A percentile compares a stretch with the other conserved stretches of the same genome.
phyloP scores from a whole-genome alignment of 2,113 vertebrate species.

The Piprites chloris region DNA sequence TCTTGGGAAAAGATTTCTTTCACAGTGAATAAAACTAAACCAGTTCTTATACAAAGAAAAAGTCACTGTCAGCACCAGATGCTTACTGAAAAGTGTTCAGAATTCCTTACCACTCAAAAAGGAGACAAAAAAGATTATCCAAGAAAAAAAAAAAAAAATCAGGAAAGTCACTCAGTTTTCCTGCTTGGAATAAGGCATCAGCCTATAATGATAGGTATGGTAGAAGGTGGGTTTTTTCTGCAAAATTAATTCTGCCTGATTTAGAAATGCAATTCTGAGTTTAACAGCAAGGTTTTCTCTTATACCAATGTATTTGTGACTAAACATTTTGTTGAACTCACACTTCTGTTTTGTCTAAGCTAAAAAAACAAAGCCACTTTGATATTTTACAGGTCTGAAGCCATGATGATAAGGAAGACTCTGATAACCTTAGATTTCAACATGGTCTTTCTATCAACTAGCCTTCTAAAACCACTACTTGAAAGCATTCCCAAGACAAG shows the following conservation, averaged over 20 bases:
- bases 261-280: neutral
- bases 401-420: neutral
- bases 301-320: neutral
- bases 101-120: neutral
- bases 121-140: neutral
- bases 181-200: neutral
- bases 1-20: neutral
- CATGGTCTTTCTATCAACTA: neutral
- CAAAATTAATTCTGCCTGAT: neutral
- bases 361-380: neutral
- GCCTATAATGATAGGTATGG: neutral
- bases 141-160: neutral
- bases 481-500: neutral
- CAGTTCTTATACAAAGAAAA: neutral
- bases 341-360: neutral
- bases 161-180: neutral
- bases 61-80: neutral
- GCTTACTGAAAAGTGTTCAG: neutral
- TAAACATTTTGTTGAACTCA: neutral
- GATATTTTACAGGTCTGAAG: neutral
- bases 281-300: neutral
- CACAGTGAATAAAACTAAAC: neutral
- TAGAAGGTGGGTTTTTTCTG: neutral
- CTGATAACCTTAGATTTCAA: neutral
- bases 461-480: neutral